Conservation (phyloP, 1,140 invertebrate species). For the Hylaeus volcanicus region DNA sequence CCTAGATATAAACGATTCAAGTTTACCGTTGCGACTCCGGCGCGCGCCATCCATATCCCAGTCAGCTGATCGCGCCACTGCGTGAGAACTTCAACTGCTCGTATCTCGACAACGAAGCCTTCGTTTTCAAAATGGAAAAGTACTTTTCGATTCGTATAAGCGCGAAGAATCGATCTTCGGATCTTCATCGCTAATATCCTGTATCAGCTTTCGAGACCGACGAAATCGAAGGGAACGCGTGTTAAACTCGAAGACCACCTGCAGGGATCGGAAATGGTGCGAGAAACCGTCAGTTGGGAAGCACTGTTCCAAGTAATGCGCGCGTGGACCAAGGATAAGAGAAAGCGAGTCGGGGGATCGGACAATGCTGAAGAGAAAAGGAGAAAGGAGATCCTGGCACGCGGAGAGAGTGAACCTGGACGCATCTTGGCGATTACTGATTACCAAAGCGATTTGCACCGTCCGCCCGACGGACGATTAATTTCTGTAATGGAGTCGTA, state of each 20-base stretch:
- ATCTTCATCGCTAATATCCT: too few species aligned
- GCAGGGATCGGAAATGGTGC: slow-evolving; percentile 46
- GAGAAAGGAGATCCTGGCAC: background rate
- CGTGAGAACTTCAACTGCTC: too few species aligned
- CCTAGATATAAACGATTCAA: too few species aligned
- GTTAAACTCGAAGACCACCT: slow-evolving; percentile 52
- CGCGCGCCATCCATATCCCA: too few species aligned
- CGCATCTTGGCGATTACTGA: slow-evolving; percentile 46
- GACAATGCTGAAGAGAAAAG: background rate
- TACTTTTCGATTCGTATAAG: too few species aligned
- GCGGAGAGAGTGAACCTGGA: slow-evolving; percentile 8
- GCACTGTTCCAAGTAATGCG: slow-evolving; percentile 32
- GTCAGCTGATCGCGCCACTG: too few species aligned
- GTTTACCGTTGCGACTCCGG: too few species aligned
- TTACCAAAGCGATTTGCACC: slow-evolving; percentile 60
- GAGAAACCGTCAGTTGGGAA: slow-evolving; percentile 22
- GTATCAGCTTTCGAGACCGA: too few species aligned
- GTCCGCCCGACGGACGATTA: slow-evolving; percentile 50
- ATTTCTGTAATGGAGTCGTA: slow-evolving; percentile 60
- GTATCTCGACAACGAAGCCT: too few species aligned
- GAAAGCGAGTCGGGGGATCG: slow-evolving; percentile 20
- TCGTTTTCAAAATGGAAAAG: too few species aligned
- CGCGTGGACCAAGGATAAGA: slow-evolving; percentile 23
- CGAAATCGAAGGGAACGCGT: slow-evolving; percentile 1
- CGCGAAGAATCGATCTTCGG: too few species aligned